phyloP scores from a whole-genome alignment of 2,113 vertebrate species.

The Tapirus terrestris region DNA sequence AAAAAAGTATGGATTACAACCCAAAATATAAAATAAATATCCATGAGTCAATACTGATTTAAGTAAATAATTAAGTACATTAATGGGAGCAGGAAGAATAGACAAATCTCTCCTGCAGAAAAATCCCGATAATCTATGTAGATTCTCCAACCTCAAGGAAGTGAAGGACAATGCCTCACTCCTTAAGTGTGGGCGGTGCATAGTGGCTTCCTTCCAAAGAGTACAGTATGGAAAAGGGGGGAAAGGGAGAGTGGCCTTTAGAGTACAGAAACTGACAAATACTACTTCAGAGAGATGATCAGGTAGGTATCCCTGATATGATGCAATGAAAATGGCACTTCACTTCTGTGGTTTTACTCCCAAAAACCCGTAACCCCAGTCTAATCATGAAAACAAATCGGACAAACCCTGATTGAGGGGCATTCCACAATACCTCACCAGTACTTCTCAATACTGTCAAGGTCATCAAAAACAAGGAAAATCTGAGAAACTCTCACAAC shows the following conservation, averaged over 20 bases:
- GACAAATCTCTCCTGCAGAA: background rate
- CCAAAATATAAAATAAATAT: constrained; percentile 40
- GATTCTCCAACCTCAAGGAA: background rate
- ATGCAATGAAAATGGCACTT: background rate
- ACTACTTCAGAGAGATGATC: background rate
- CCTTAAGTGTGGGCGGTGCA: background rate
- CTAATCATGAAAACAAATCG: background rate
- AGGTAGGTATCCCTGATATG: background rate
- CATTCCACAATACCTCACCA: background rate
- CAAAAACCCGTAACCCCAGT: background rate
- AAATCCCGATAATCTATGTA: background rate
- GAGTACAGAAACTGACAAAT: background rate
- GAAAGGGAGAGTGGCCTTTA: background rate
- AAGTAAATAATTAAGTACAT: constrained; percentile 23
- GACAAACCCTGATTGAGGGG: background rate
- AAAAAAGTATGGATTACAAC: background rate
- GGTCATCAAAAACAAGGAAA: background rate
- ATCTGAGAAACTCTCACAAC: background rate
- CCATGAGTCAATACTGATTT: background rate
- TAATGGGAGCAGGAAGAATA: background rate
- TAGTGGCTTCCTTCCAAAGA: background rate
- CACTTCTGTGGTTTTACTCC: background rate
- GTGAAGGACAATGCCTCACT: background rate
- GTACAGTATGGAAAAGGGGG: background rate
- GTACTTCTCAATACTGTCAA: background rate